Evolutionary conservation across 2,797 vertebrate genomes (phyloP), one percentile per base, ranked within the genome.

Genomic region (Salarias fasciatus): DNA sequence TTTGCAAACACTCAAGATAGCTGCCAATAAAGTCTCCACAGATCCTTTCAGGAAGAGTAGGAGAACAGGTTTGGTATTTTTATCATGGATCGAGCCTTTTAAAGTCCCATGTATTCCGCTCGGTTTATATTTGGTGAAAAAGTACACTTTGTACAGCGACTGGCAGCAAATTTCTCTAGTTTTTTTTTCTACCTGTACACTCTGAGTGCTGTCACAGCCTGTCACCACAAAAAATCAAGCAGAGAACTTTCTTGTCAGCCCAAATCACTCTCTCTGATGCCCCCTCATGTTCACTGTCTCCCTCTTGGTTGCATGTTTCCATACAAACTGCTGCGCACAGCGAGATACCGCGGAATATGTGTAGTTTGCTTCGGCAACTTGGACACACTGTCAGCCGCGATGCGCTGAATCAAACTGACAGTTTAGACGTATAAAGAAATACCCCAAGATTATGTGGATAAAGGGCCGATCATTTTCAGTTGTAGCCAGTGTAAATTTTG

Each of bases 191-290:
- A 79, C 82, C 76, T 80, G 63, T 66, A 49, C 45, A 67, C 66
- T 71, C 36, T 70, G 63, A 75, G 65, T 46, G 45, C 74, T 77
- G 82, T 84, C 80, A 82, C 71, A 65, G 70, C 75, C 77, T 86
- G 86, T 88, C 85, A 85, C 74, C 63, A 46, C 57, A 67, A 38
- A 11, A 61, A 83, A 80, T 72, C 77, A 78, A 78, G 69, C 75
- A 55, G 78, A 73, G 73, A 71, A 53, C 58, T 74, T 68, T 79
- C 78, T 83, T 88, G 88, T 90, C 89, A 85, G 69, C 73, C 75
- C 61, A 83, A 87, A 91, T 92, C 83, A 88, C 58, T 81, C 76
- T 43, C 58, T 77, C 53, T 68, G 63, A 86, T 75, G 71, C 71
- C 71, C 75, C 71, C 77, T 74, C 78, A 84, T 87, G 80, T 76